Base-by-base conservation (phyloP, 2,888 invertebrate species). In the Ferdinandea cuprea region DNA sequence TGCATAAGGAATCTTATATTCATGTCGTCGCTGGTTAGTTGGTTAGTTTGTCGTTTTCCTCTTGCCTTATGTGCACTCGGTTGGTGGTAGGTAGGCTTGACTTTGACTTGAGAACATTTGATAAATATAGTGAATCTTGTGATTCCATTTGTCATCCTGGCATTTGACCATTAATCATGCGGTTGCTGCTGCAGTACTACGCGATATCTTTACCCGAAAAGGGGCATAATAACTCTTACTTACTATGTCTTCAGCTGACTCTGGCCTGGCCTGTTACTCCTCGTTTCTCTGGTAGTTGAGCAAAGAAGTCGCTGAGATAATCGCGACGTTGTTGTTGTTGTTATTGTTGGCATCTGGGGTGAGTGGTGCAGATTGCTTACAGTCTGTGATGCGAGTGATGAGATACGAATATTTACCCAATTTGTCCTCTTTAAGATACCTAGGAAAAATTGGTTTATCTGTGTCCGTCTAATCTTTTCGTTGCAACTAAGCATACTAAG, bases 61-160 rank as follows among this genome's bases (percentile, higher is more conserved):
- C 28, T 11, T 8, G 58, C 37, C 28, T 15, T 52, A 52, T 61
- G n/a, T n/a, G 44, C 63, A 28, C 73, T 46, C 66, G 40, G 48
- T 40, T 73, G 56, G 72, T 76, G 66, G 61, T 83, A 68, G 61
- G 56, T 83, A 72, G 83, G 72, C 78, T 83, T 83, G 77, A 78
- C 61, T 77, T 83, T 83, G 77, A 78, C 61, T 77, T 78, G 72
- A 46, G 59, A 72, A 61, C 71, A 66, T 72, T 86, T 87, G 87
- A 87, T 87, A 87, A 87, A 87, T 87, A 85, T 85, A 85, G 85
- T 83, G 87, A 86, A 86, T 87, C 85, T 85, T 86, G 86, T 86
- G 86, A 87, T 87, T 87, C 86, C 88, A 88, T 88, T 88, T 88
- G 88, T 88, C 88, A 88, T 86, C 85, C 77, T 86, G 87, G 76